phyloP scores from a whole-genome alignment of 2,888 invertebrate genomes.

The Trissoscelio sp. region DNA sequence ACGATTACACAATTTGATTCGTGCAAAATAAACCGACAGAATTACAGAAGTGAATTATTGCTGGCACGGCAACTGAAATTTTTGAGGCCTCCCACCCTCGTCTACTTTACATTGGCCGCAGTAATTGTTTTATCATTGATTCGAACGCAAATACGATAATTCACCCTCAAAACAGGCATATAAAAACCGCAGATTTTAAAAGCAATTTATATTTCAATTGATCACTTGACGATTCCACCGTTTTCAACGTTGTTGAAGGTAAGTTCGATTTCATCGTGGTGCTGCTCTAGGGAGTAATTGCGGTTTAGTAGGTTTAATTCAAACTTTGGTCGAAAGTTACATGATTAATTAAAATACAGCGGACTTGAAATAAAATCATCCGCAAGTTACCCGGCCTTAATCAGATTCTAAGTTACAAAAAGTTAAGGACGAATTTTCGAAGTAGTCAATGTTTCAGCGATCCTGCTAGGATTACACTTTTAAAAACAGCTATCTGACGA shows the following conservation, averaged over 20 bases:
- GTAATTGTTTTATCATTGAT: constrained; percentile 45
- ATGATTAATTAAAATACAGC: constrained; percentile 63
- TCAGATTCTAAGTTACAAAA: constrained; percentile 12
- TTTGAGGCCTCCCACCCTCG: not conserved
- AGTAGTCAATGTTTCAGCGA: too few species aligned
- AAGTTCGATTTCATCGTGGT: constrained; percentile 48
- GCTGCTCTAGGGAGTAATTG: constrained; percentile 56
- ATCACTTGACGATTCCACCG: constrained; percentile 58
- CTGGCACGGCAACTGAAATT: constrained; percentile 22
- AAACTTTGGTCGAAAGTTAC: constrained; percentile 55
- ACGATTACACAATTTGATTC: too few species aligned
- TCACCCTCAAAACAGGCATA: constrained; percentile 36
- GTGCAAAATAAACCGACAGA: not conserved
- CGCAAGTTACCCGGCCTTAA: constrained; percentile 34
- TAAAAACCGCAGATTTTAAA: constrained; percentile 56
- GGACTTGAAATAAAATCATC: constrained; percentile 41
- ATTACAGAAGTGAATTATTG: constrained; percentile 13
- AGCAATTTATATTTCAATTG: constrained; percentile 63
- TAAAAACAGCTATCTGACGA: too few species aligned
- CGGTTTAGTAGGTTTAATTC: constrained; percentile 63
- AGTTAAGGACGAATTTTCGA: too few species aligned
- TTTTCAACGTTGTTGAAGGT: constrained; percentile 39
- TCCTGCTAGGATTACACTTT: too few species aligned
- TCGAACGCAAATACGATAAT: constrained; percentile 47
- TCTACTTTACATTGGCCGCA: constrained; percentile 3